These are phyloP conservation scores for Megalops atlanticus DNA, from an alignment of 2,113 vertebrate species.

Conservation along the genomic window DNA sequence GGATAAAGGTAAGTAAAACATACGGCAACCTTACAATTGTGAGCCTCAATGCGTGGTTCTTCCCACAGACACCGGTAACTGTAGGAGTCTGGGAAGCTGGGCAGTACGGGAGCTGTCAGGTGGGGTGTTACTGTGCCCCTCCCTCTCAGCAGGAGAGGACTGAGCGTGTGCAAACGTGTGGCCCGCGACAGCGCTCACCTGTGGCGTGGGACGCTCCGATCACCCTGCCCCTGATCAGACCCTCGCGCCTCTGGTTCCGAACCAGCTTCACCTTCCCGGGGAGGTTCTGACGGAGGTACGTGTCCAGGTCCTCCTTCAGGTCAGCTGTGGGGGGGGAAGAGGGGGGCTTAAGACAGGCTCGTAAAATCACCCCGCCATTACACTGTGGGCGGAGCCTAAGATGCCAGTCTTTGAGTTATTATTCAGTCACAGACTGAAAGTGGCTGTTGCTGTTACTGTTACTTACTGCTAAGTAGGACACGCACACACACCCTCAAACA, in stretches of 20 bases:
- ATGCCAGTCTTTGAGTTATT: not conserved
- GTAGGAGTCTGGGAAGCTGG: not conserved
- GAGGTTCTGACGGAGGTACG: conserved; percentile 76
- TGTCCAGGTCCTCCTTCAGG: conserved; percentile 82
- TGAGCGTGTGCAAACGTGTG: not conserved
- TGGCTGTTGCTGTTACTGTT: too few species aligned
- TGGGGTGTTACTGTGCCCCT: too few species aligned
- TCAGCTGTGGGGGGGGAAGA: conserved; percentile 72
- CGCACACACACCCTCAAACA: not conserved
- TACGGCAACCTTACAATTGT: not conserved
- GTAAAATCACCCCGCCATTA: not conserved
- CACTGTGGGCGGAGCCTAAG: not conserved
- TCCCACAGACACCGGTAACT: not conserved
- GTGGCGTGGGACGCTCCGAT: conserved; percentile 89
- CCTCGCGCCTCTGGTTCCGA: conserved; percentile 86
- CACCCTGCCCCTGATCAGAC: conserved; percentile 94
- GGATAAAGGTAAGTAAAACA: not conserved
- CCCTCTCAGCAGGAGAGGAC: too few species aligned
- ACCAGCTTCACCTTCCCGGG: conserved; percentile 79
- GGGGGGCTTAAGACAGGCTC: too few species aligned
- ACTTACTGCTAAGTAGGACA: too few species aligned
- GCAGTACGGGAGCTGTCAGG: too few species aligned
- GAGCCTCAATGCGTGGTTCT: not conserved
- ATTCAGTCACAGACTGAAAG: not conserved
- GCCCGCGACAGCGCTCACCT: conserved; percentile 62